Percentiles rank a stretch among this genome's conserved stretches.
phyloP scores from a whole-genome alignment of 2,113 vertebrate species.

The Lampris megalopsis region DNA sequence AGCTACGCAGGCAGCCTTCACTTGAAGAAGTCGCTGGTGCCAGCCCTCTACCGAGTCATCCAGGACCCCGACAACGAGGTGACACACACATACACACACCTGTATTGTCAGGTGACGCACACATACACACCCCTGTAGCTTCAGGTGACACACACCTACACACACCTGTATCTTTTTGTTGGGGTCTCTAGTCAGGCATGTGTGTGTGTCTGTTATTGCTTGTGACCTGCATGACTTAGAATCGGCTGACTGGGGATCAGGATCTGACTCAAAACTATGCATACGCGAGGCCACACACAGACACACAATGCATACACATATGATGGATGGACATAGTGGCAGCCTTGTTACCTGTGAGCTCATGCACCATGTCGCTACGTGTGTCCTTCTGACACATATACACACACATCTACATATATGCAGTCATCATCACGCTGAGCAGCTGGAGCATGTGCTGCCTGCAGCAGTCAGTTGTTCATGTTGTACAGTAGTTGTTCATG shows the following conservation, averaged over 20 bases:
- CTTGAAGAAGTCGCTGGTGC: slow-evolving; percentile 91
- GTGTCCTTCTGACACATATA: too few species aligned
- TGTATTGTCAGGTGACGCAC: background rate
- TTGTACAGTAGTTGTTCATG: too few species aligned
- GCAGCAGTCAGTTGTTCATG: background rate
- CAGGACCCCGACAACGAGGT: slow-evolving; percentile 97
- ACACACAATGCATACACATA: background rate
- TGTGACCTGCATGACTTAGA: slow-evolving; percentile 36
- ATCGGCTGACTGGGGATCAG: slow-evolving; percentile 29
- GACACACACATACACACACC: slow-evolving; percentile 27
- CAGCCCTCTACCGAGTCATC: slow-evolving; percentile 95
- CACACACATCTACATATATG: slow-evolving; percentile 8
- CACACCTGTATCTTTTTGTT: background rate
- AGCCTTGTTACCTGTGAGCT: slow-evolving; percentile 30
- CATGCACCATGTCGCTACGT: background rate
- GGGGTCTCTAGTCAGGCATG: slow-evolving; percentile 7
- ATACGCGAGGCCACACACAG: background rate
- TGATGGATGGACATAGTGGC: slow-evolving; percentile 11
- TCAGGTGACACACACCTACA: background rate
- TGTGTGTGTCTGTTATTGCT: background rate
- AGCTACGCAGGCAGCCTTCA: slow-evolving; percentile 94
- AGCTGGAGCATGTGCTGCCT: slow-evolving; percentile 39
- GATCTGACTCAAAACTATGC: slow-evolving; percentile 13
- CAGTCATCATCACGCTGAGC: slow-evolving; percentile 4
- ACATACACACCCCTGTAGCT: background rate